These are phyloP conservation scores for Callospermophilus lateralis DNA, from an alignment of 2,113 vertebrate genomes.

Conservation along the genomic window DNA sequence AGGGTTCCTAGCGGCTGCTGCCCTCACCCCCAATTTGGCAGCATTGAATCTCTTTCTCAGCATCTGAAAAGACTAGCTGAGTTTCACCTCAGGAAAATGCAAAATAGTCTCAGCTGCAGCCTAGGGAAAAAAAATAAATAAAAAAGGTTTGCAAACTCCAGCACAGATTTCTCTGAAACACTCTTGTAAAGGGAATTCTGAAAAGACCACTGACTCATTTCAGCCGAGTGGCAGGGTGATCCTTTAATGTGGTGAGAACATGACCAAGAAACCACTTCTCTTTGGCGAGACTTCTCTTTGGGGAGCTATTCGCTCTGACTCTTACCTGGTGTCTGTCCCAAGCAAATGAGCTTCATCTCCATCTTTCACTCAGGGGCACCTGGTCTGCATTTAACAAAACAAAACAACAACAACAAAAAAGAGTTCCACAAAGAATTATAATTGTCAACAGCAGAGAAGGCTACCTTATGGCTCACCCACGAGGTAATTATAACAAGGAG, in stretches of 20 bases:
- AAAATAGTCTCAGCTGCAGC: slow-evolving; percentile 66
- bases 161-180: slow-evolving; percentile 61
- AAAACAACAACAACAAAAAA: background rate
- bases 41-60: slow-evolving; percentile 59
- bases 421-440: slow-evolving; percentile 72
- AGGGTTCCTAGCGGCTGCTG: background rate
- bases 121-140: background rate
- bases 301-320: slow-evolving; percentile 21
- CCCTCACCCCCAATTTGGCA: background rate
- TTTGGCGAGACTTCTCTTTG: slow-evolving; percentile 43
- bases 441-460: slow-evolving; percentile 44
- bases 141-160: background rate
- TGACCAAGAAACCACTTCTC: slow-evolving; percentile 27
- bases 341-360: slow-evolving; percentile 61
- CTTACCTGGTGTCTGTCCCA: slow-evolving; percentile 23
- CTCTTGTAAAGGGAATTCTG: slow-evolving; percentile 29
- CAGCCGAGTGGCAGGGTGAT: background rate
- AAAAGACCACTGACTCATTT: slow-evolving; percentile 65
- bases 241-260: slow-evolving; percentile 15
- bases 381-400: slow-evolving; percentile 49
- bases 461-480: background rate
- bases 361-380: slow-evolving; percentile 62
- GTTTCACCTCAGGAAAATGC: slow-evolving; percentile 77
- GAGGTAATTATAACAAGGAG: background rate
- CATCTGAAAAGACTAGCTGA: slow-evolving; percentile 63